Percentiles rank a stretch among this genome's conserved stretches.
These are phyloP conservation scores for Eurytoma adleriae DNA, from an alignment of 2,888 invertebrate genomes.

Conservation along the genomic window DNA sequence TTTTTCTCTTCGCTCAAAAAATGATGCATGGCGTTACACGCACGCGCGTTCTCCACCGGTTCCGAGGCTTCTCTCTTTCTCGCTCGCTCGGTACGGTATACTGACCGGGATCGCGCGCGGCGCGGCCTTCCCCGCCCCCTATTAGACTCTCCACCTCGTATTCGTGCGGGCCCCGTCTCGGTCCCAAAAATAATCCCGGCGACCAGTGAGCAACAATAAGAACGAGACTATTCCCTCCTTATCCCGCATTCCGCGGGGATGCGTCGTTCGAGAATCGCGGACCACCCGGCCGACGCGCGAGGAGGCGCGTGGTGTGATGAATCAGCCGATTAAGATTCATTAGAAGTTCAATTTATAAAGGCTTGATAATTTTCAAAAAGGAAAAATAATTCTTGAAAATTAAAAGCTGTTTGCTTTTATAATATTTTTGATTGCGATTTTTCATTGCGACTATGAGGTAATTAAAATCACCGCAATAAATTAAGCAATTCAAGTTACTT, in stretches of 20 bases:
- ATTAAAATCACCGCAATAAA: too few species aligned
- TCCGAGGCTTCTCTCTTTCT: conserved; percentile 25
- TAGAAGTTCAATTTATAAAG: too few species aligned
- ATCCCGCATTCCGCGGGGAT: conserved; percentile 70
- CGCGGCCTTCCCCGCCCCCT: conserved; percentile 62
- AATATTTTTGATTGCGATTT: too few species aligned
- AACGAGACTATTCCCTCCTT: conserved; percentile 72
- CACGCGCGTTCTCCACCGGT: conserved; percentile 66
- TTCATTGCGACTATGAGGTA: too few species aligned
- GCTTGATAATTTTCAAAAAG: too few species aligned
- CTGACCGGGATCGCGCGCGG: conserved; percentile 57
- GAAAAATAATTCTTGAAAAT: too few species aligned
- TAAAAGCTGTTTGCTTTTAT: too few species aligned
- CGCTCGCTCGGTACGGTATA: conserved; percentile 24
- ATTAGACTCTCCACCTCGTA: conserved; percentile 63
- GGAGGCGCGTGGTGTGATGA: conserved; percentile 7
- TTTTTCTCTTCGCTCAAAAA: conserved; percentile 64
- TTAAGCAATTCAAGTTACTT: too few species aligned
- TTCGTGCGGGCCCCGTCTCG: conserved; percentile 61
- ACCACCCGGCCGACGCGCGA: conserved; percentile 71
- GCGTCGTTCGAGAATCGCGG: conserved; percentile 68
- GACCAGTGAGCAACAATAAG: conserved; percentile 67
- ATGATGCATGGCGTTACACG: conserved; percentile 76
- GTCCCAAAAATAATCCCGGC: conserved; percentile 67
- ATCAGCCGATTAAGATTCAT: conserved; percentile 3